Evolutionary conservation across 1,140 invertebrate genomes (phyloP).

Genomic region (Pseudachorutes palmiensis): DNA sequence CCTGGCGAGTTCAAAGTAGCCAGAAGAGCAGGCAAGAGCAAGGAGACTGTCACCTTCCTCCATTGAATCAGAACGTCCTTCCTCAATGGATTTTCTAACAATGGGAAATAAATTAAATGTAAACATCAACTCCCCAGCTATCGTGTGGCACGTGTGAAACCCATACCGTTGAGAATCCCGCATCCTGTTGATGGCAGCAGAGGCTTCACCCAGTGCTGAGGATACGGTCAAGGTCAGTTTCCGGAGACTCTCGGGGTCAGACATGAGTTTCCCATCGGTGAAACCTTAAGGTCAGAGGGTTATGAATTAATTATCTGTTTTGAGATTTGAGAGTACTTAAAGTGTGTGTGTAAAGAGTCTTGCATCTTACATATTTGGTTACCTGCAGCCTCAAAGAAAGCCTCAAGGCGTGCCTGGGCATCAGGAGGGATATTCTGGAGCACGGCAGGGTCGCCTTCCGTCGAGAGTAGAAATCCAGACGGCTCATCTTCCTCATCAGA

Average conservation of each 20-base stretch:
- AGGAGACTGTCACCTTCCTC: slow-evolving; percentile 87
- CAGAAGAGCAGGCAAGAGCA: slow-evolving; percentile 83
- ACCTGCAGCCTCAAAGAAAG: slow-evolving; percentile 80
- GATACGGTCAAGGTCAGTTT: slow-evolving; percentile 79
- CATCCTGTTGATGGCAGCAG: slow-evolving; percentile 88
- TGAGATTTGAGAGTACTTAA: not conserved
- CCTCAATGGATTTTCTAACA: slow-evolving; percentile 70
- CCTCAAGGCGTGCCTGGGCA: slow-evolving; percentile 77
- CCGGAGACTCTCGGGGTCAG: slow-evolving; percentile 70
- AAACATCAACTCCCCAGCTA: too few relatives aligned
- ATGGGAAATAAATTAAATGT: too few relatives aligned
- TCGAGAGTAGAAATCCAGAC: slow-evolving; percentile 67
- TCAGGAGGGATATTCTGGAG: slow-evolving; percentile 78
- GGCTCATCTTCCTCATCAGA: slow-evolving; percentile 57
- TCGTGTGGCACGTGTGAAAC: too few relatives aligned
- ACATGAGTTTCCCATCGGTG: slow-evolving; percentile 63
- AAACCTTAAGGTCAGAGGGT: too few relatives aligned
- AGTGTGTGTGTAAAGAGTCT: not conserved
- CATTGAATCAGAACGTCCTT: slow-evolving; percentile 81
- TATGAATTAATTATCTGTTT: too few relatives aligned
- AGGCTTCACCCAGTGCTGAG: slow-evolving; percentile 89
- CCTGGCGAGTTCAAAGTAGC: slow-evolving; percentile 87
- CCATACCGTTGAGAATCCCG: slow-evolving; percentile 48
- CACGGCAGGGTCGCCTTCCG: slow-evolving; percentile 55
- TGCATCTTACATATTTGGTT: slow-evolving; percentile 44